Base-by-base conservation (phyloP, 2,888 invertebrate genomes). In the Halictus ligatus region DNA sequence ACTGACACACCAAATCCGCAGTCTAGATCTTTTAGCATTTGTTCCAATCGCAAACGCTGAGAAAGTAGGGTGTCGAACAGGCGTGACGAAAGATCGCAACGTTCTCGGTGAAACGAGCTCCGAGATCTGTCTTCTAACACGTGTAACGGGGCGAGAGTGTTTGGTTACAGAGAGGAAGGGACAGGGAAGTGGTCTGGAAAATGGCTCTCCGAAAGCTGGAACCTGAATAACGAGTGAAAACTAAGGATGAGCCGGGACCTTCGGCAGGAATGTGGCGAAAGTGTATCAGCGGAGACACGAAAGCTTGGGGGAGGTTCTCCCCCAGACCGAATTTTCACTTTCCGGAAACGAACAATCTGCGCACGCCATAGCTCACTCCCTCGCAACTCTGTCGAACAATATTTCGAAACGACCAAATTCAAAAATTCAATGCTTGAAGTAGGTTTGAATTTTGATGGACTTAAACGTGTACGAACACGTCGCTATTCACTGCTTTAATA, bases 161-260 rank as follows among this genome's bases (percentile, higher is more conserved):
- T 78, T 29, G 60, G 58, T 48, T 54, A 73, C 71, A 69, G 77
- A 54, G 78, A 73, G 75, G 60, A 78, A 54, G 21, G 54, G 21
- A 58, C 74, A 35, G 64, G 75, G 82, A 77, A 87, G 78, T 83
- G 83, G 75, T 73, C 50, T 80, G 83, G 82, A 89, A 86, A 88
- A 83, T 79, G 84, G 46, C 76, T 75, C 67, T 67, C 43, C 64
- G 78, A 78, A 85, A 82, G 78, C 78, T 81, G 67, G 67, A 77
- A 85, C 80, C 84, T 84, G 88, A 89, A 90, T 88, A 88, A 90
- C 88, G 83, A 85, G 87, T 46, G 90, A 81, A 80, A 83, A 91
- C 78, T 83, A 81, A 83, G 85, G 88, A 80, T 48, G 74, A 74
- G 50, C 48, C 58, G 78, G 75, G 54, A 80, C 75, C 48, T 78